A percentile compares a stretch with the other conserved stretches of the same genome.
phyloP scores from a whole-genome alignment of 2,797 vertebrate genomes.

The Ceryle rudis region DNA sequence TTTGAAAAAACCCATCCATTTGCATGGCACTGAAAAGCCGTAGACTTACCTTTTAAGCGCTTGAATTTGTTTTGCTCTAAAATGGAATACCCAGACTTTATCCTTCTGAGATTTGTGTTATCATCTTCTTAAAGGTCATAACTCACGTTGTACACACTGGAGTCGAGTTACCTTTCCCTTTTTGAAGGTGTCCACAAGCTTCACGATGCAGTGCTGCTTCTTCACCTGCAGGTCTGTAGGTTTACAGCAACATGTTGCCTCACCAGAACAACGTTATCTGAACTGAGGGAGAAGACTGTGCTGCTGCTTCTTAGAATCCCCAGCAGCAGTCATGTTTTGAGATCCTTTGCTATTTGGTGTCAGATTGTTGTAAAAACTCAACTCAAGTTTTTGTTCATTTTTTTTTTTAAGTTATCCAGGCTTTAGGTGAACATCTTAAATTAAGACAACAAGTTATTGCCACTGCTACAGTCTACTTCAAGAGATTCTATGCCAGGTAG shows the following conservation, averaged over 20 bases:
- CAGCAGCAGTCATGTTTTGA: background rate
- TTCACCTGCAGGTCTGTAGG: constrained; percentile 28
- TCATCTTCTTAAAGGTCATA: background rate
- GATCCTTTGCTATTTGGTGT: constrained; percentile 44
- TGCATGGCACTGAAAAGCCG: background rate
- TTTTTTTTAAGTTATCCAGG: constrained; percentile 92
- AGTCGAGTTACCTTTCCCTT: background rate
- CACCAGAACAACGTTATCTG: background rate
- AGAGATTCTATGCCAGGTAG: constrained; percentile 99
- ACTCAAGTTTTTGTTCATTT: constrained; percentile 68
- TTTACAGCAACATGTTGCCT: background rate
- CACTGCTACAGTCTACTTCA: constrained; percentile 99
- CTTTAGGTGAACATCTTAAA: constrained; percentile 98
- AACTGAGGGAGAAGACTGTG: background rate
- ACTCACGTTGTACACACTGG: background rate
- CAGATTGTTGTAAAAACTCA: constrained; percentile 50
- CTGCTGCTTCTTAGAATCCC: constrained; percentile 8
- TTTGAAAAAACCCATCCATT: background rate
- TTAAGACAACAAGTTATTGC: constrained; percentile 99
- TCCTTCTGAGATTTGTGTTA: background rate
- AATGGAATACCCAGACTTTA: background rate
- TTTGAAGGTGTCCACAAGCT: constrained; percentile 4
- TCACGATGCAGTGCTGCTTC: background rate
- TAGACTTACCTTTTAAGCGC: background rate
- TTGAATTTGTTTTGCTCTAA: background rate